Percentiles rank a stretch among this genome's conserved stretches.
phyloP scores from a whole-genome alignment of 1,140 invertebrate genomes.

The Ruditapes philippinarum region DNA sequence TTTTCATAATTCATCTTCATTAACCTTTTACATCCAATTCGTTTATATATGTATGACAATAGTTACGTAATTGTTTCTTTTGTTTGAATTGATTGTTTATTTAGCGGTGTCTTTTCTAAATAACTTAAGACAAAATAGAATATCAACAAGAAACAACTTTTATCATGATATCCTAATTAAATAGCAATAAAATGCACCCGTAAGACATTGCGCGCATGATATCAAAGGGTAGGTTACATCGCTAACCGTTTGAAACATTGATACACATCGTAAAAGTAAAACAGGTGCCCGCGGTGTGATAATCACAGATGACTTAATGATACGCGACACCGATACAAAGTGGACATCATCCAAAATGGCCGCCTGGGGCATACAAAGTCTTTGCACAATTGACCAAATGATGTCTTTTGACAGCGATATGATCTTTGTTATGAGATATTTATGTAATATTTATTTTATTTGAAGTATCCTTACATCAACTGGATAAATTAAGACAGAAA shows the following conservation, averaged over 20 bases:
- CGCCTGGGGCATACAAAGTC: not conserved
- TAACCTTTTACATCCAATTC: not conserved
- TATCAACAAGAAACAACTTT: slow-evolving; percentile 1
- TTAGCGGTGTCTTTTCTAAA: slow-evolving; percentile 19
- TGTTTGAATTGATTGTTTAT: slow-evolving; percentile 10
- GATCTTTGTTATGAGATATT: slow-evolving; percentile 47
- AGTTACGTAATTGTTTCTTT: slow-evolving; percentile 21
- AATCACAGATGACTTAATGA: slow-evolving; percentile 53
- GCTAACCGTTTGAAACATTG: slow-evolving; percentile 56
- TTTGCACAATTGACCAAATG: not conserved
- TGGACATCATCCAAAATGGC: slow-evolving; percentile 26
- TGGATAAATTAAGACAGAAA: slow-evolving; percentile 2
- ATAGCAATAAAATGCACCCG: slow-evolving; percentile 51
- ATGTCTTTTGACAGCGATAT: slow-evolving; percentile 54
- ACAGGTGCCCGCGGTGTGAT: slow-evolving; percentile 29
- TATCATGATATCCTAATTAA: slow-evolving; percentile 62
- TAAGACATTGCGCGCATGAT: slow-evolving; percentile 49
- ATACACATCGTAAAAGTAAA: slow-evolving; percentile 60
- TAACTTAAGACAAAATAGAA: slow-evolving; percentile 19
- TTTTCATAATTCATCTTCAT: too few relatives aligned
- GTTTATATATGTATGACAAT: not conserved
- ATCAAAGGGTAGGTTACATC: not conserved
- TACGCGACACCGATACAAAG: slow-evolving; percentile 46
- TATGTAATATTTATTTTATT: slow-evolving; percentile 52
- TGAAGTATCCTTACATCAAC: slow-evolving; percentile 34